These are phyloP conservation scores for Melitaea cinxia DNA, from an alignment of 1,140 invertebrate species.

Conservation along the genomic window DNA sequence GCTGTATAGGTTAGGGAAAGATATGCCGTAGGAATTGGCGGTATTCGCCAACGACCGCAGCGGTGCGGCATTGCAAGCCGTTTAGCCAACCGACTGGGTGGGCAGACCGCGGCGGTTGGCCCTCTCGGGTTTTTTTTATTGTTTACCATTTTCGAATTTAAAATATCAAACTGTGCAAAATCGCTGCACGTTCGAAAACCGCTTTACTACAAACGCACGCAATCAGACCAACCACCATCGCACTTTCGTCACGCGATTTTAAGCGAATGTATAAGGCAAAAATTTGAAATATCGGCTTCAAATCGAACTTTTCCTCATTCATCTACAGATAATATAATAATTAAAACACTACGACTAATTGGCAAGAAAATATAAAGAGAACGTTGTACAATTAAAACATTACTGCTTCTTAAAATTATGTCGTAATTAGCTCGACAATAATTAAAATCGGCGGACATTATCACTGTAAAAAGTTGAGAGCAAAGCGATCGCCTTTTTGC, in stretches of 20 bases:
- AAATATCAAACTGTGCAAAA: constrained; percentile 63
- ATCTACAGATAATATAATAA: constrained; percentile 58
- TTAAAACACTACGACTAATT: constrained; percentile 56
- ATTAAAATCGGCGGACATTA: constrained; percentile 75
- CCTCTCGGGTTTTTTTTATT: constrained; percentile 61
- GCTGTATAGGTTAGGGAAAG: constrained; percentile 53
- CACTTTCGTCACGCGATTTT: constrained; percentile 45
- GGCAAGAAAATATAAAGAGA: constrained; percentile 57
- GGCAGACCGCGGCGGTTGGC: constrained; percentile 68
- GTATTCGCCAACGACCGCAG: constrained; percentile 75
- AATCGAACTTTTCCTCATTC: constrained; percentile 37
- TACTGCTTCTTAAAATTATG: constrained; percentile 70
- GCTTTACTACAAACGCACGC: constrained; percentile 44
- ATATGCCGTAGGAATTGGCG: constrained; percentile 72
- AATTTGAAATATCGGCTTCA: constrained; percentile 26
- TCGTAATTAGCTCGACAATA: constrained; percentile 68
- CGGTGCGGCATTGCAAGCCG: constrained; percentile 58
- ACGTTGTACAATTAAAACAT: constrained; percentile 75
- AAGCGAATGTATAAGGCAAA: constrained; percentile 23
- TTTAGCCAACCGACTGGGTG: constrained; percentile 66
- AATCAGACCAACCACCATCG: constrained; percentile 43
- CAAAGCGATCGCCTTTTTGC: constrained; percentile 65
- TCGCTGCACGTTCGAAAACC: constrained; percentile 44
- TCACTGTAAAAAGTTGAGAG: constrained; percentile 63
- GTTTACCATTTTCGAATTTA: constrained; percentile 63